Conservation (phyloP, 1,140 invertebrate species). For the Temnothorax curvispinosus region DNA sequence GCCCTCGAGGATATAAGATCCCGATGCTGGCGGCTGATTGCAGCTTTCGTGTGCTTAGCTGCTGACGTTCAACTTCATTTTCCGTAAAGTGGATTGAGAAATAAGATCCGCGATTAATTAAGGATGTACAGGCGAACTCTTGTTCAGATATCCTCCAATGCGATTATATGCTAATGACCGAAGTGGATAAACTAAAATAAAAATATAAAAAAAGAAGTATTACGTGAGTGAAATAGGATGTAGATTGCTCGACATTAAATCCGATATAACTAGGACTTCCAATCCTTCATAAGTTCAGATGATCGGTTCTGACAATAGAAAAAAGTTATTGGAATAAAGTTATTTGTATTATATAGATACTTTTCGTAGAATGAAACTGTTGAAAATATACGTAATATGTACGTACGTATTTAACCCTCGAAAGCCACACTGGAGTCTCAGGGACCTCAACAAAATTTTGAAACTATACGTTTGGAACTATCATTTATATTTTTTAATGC, state of each 20-base stretch:
- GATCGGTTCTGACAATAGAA: background rate
- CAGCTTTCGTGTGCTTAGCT: slow-evolving; percentile 48
- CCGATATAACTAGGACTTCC: background rate
- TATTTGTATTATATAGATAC: background rate
- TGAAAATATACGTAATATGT: background rate
- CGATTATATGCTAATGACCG: slow-evolving; percentile 6
- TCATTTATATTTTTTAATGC: no score
- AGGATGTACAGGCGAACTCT: background rate
- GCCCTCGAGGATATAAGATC: slow-evolving; percentile 68
- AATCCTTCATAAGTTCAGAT: slow-evolving; percentile 19
- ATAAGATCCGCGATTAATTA: slow-evolving; percentile 51
- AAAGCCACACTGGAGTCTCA: no score
- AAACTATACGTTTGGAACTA: no score
- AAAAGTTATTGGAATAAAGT: background rate
- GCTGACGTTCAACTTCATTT: slow-evolving; percentile 60
- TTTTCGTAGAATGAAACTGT: background rate
- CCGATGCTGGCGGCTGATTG: slow-evolving; percentile 53
- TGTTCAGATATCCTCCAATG: background rate
- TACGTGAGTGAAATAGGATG: background rate
- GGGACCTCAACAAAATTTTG: no score
- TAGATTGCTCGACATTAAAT: background rate
- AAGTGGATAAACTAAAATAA: background rate
- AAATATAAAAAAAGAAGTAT: background rate
- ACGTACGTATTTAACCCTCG: background rate
- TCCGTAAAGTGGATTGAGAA: slow-evolving; percentile 44